phyloP scores from a whole-genome alignment of 2,888 invertebrate species.

The Habroteleia sp. region DNA sequence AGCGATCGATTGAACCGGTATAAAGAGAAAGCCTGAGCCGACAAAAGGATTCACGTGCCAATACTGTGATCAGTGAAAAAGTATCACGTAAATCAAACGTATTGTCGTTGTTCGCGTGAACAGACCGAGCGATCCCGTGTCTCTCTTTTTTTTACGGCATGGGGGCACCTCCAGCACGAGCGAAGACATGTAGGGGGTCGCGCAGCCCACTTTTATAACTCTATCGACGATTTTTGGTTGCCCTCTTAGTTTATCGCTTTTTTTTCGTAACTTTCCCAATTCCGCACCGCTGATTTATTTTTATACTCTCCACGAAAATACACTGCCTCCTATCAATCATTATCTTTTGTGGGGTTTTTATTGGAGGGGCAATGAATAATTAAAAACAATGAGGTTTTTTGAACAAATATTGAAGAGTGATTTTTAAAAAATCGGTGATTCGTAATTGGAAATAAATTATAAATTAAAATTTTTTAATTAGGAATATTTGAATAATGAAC shows the following conservation, averaged over 20 bases:
- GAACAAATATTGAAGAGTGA: too few relatives aligned
- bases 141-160: conserved; percentile 60
- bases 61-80: conserved; percentile 55
- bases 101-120: conserved; percentile 67
- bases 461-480: too few relatives aligned
- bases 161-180: conserved; percentile 55
- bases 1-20: conserved; percentile 50
- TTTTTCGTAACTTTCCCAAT: conserved; percentile 64
- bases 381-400: too few relatives aligned
- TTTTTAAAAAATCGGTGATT: too few relatives aligned
- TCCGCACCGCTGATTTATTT: conserved; percentile 72
- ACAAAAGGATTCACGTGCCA: conserved; percentile 67
- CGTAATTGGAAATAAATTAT: too few relatives aligned
- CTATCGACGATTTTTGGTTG: conserved; percentile 75
- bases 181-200: conserved; percentile 66
- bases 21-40: conserved; percentile 35
- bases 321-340: conserved; percentile 40
- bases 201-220: conserved; percentile 77
- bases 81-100: conserved; percentile 65
- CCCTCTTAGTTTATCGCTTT: conserved; percentile 70
- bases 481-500: too few relatives aligned
- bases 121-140: conserved; percentile 60
- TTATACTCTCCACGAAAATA: conserved; percentile 31
- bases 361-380: too few relatives aligned
- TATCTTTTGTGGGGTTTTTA: conserved; percentile 16